Evolutionary conservation across 1,140 invertebrate genomes (phyloP).

Genomic region (Trinorchestia longiramus): DNA sequence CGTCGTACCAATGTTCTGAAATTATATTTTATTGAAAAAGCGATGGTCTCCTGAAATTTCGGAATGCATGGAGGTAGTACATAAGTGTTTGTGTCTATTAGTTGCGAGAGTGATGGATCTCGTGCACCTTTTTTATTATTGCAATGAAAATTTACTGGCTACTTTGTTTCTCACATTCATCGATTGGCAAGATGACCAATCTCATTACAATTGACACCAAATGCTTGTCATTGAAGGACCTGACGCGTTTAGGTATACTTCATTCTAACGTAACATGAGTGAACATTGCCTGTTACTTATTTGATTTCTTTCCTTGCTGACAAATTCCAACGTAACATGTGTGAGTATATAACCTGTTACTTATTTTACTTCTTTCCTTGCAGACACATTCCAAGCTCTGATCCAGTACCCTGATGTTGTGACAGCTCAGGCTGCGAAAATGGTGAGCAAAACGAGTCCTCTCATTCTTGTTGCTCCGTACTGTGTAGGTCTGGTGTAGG

Average conservation of each 20-base stretch:
- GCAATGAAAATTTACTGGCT: background rate
- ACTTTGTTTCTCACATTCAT: background rate
- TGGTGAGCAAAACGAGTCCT: constrained; percentile 75
- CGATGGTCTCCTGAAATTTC: no score
- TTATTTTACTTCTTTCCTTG: constrained; percentile 70
- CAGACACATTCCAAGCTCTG: constrained; percentile 98
- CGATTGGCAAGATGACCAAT: background rate
- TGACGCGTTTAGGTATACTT: background rate
- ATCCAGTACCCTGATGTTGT: constrained; percentile 98
- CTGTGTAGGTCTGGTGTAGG: no score
- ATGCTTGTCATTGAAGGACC: background rate
- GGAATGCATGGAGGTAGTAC: no score
- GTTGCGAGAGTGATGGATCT: background rate
- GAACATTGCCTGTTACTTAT: no score
- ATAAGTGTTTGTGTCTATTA: background rate
- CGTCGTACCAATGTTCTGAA: no score
- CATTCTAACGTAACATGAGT: no score
- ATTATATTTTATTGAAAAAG: no score
- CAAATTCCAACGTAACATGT: no score
- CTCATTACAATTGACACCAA: background rate
- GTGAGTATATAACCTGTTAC: background rate
- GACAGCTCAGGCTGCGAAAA: constrained; percentile 95
- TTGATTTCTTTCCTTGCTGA: no score
- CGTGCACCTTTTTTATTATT: background rate
- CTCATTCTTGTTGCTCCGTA: background rate